Conservation (phyloP, 1,140 invertebrate species). For the Drosophila saltans region DNA sequence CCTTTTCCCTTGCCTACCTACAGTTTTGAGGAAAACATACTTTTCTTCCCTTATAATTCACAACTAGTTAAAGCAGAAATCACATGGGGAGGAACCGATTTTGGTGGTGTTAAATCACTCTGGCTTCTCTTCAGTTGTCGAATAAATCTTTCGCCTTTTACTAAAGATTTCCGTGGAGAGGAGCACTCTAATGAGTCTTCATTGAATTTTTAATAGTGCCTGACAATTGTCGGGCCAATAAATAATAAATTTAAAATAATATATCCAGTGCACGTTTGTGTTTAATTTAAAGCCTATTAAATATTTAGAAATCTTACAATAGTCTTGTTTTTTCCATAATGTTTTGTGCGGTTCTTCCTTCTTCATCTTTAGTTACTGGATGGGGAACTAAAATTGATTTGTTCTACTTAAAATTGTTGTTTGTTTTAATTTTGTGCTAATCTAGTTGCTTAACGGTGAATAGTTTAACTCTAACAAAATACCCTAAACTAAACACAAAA, state of each 20-base stretch:
- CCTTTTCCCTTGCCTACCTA: neutral
- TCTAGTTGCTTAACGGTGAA: neutral
- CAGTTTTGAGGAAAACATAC: neutral
- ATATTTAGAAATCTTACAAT: too few relatives aligned
- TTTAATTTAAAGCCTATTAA: too few relatives aligned
- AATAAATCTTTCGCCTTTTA: constrained; percentile 85
- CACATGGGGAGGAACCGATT: neutral
- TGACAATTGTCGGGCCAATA: constrained; percentile 32
- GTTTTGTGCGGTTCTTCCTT: too few relatives aligned
- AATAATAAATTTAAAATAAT: constrained; percentile 2
- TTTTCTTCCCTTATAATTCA: constrained; percentile 24
- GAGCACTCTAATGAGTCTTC: constrained; percentile 58
- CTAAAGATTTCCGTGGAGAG: constrained; percentile 83
- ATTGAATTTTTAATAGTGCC: constrained; percentile 43
- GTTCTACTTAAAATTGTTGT: neutral
- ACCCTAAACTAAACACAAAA: constrained; percentile 26
- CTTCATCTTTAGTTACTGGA: too few relatives aligned
- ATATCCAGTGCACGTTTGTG: too few relatives aligned
- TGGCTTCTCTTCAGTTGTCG: constrained; percentile 82
- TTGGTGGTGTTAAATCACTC: constrained; percentile 26
- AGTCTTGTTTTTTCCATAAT: too few relatives aligned
- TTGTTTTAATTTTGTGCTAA: constrained; percentile 3
- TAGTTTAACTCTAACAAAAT: constrained; percentile 3
- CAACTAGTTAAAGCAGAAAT: constrained; percentile 21
- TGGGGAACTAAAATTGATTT: neutral